Conservation (phyloP, 2,797 vertebrate species). For the Catharus ustulatus region DNA sequence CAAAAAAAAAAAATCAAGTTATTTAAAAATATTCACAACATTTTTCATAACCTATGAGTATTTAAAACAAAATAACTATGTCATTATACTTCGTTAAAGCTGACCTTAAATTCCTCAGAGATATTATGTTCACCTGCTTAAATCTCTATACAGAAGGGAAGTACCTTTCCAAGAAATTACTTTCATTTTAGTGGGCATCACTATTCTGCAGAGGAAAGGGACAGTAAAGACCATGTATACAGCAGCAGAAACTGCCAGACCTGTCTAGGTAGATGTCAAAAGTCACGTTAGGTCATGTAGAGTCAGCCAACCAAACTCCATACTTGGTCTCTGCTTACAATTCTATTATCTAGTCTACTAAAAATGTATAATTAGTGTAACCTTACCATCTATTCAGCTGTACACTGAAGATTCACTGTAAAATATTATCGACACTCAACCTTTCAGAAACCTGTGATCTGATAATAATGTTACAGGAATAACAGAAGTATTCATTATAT, state of each 20-base stretch:
- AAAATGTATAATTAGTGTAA: not conserved
- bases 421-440: not conserved
- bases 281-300: not conserved
- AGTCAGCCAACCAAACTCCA: not conserved
- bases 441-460: not conserved
- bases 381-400: not conserved
- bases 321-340: not conserved
- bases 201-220: not conserved
- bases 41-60: not conserved
- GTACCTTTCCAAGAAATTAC: not conserved
- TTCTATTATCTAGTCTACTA: not conserved
- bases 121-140: not conserved
- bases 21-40: not conserved
- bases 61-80: not conserved
- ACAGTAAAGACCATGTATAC: not conserved
- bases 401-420: not conserved
- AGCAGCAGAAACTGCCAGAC: not conserved
- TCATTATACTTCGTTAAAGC: not conserved
- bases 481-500: not conserved
- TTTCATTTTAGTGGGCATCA: not conserved
- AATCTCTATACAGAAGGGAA: not conserved
- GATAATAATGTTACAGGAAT: not conserved
- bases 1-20: not conserved
- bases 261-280: not conserved
- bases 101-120: not conserved